These are phyloP conservation scores for Morelia viridis DNA, from an alignment of 2,797 vertebrate species.

Conservation along the genomic window DNA sequence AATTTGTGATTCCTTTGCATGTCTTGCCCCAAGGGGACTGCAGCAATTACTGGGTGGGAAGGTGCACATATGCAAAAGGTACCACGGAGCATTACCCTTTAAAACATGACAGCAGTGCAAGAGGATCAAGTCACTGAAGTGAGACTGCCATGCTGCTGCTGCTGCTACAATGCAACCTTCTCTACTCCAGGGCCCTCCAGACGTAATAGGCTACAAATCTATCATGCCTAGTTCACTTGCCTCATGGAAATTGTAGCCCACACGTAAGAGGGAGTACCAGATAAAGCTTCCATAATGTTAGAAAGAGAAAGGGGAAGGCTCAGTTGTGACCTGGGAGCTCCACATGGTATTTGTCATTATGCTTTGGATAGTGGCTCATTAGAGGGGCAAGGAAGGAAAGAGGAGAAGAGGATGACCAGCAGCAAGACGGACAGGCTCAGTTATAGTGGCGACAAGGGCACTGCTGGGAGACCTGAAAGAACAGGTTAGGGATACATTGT, in stretches of 20 bases:
- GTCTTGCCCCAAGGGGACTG: not conserved
- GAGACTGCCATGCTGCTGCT: not conserved
- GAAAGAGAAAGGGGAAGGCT: not conserved
- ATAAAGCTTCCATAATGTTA: not conserved
- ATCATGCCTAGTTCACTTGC: not conserved
- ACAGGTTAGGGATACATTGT: not conserved
- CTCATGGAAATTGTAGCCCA: not conserved
- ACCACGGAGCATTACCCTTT: not conserved
- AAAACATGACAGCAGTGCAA: not conserved
- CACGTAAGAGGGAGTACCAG: not conserved
- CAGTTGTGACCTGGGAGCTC: not conserved
- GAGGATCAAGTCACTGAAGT: not conserved
- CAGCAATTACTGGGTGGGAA: not conserved
- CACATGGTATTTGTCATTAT: not conserved
- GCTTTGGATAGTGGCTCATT: not conserved
- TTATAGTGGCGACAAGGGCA: not conserved
- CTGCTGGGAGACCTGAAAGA: not conserved
- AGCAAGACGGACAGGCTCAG: not conserved
- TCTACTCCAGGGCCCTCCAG: not conserved
- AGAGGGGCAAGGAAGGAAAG: not conserved
- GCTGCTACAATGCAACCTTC: not conserved
- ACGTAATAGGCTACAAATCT: not conserved
- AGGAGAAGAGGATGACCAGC: not conserved
- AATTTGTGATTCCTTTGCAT: not conserved
- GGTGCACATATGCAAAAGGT: not conserved